phyloP scores from a whole-genome alignment of 1,140 invertebrate genomes.

The Adoxophyes honmai region DNA sequence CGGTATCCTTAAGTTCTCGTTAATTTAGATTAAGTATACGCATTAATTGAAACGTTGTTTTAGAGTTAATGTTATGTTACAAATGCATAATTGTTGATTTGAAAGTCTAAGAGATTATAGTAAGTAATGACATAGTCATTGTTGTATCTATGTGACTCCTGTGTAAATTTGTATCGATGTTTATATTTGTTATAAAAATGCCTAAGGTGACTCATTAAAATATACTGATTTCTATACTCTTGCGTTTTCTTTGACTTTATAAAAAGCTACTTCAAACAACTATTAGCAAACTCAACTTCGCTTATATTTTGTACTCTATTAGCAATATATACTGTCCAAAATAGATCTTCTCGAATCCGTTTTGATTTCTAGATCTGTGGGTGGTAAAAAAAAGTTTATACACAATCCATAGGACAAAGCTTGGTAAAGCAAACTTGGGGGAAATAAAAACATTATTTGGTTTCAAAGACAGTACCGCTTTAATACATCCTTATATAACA shows the following conservation, averaged over 20 bases:
- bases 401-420: not conserved
- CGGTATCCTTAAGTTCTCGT: not conserved
- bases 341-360: too few relatives aligned
- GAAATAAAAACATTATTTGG: slow-evolving; percentile 18
- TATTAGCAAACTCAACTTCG: too few relatives aligned
- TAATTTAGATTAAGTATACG: not conserved
- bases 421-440: not conserved
- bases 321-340: too few relatives aligned
- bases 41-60: not conserved
- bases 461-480: slow-evolving; percentile 61
- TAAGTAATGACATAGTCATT: slow-evolving; percentile 12
- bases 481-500: slow-evolving; percentile 72
- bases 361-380: too few relatives aligned
- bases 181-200: slow-evolving; percentile 9
- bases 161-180: slow-evolving; percentile 13
- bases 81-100: slow-evolving; percentile 14
- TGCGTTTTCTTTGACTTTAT: not conserved
- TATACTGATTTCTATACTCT: slow-evolving; percentile 6
- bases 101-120: slow-evolving; percentile 25
- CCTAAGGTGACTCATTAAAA: slow-evolving; percentile 15
- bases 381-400: not conserved
- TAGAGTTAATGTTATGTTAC: too few relatives aligned
- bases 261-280: too few relatives aligned
- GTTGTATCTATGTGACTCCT: slow-evolving; percentile 14
- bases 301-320: too few relatives aligned